A percentile compares a stretch with the other conserved stretches of the same genome.
These are phyloP conservation scores for Galleria mellonella DNA, from an alignment of 1,140 invertebrate species.

Conservation along the genomic window DNA sequence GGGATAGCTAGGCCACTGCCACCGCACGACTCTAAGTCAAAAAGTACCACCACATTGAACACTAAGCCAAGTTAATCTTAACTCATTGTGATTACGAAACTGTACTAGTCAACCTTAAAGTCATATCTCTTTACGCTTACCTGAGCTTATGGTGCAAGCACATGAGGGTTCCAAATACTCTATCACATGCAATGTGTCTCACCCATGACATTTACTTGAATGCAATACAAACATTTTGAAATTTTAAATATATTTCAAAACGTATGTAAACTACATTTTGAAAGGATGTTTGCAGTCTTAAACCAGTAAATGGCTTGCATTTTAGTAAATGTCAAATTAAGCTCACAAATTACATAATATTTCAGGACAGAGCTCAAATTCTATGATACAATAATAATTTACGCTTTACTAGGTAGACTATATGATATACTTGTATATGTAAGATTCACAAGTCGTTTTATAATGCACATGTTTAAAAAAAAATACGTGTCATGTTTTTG, in stretches of 20 bases:
- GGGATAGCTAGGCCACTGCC: conserved; percentile 75
- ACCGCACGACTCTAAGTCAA: conserved; percentile 58
- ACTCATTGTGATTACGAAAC: conserved; percentile 37
- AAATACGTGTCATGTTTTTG: too few relatives aligned
- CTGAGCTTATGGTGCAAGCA: conserved; percentile 40
- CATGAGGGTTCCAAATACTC: conserved; percentile 3
- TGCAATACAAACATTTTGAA: neutral
- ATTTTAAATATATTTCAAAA: neutral
- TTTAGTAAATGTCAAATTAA: neutral
- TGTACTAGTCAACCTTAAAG: conserved; percentile 62
- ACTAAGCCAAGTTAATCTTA: conserved; percentile 60
- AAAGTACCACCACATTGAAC: conserved; percentile 56
- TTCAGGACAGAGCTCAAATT: conserved; percentile 34
- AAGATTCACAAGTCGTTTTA: conserved; percentile 41
- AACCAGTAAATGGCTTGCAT: too few relatives aligned
- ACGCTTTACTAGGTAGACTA: conserved; percentile 59
- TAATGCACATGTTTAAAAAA: conserved; percentile 32
- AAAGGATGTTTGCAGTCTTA: too few relatives aligned
- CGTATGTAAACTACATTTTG: neutral
- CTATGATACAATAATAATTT: conserved; percentile 53
- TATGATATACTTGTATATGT: conserved; percentile 17
- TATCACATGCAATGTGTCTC: neutral
- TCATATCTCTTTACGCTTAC: conserved; percentile 45
- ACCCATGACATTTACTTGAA: neutral
- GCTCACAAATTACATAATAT: neutral